Evolutionary conservation across 2,113 vertebrate species (phyloP).

Genomic region (Actinemys pallida): DNA sequence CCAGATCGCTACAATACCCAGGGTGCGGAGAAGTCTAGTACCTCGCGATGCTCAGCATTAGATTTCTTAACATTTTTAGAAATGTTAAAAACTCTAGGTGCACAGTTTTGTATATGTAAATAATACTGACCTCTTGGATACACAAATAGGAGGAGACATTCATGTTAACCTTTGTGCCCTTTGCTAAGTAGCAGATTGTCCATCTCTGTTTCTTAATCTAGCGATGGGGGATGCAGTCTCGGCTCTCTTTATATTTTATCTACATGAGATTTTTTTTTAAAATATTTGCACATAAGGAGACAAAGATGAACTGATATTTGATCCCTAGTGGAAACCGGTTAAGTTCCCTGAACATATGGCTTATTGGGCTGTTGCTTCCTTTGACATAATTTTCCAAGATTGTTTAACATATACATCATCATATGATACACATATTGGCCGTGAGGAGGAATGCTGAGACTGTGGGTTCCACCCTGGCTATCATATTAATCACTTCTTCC

Average conservation of each 20-base stretch:
- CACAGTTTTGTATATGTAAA: neutral
- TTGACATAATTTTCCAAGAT: slow-evolving; percentile 65
- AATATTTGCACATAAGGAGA: slow-evolving; percentile 61
- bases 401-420: slow-evolving; percentile 69
- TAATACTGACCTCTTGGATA: neutral
- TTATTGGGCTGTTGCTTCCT: slow-evolving; percentile 65
- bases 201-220: slow-evolving; percentile 1
- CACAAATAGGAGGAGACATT: slow-evolving; percentile 4
- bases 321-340: slow-evolving; percentile 64
- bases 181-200: neutral
- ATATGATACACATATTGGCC: slow-evolving; percentile 58
- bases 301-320: slow-evolving; percentile 74
- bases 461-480: neutral
- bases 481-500: neutral
- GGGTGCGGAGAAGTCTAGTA: slow-evolving; percentile 38
- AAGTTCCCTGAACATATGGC: slow-evolving; percentile 75
- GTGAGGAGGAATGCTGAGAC: neutral
- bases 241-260: slow-evolving; percentile 21
- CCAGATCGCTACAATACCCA: slow-evolving; percentile 59
- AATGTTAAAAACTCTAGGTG: neutral
- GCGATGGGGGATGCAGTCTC: neutral
- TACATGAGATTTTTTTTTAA: slow-evolving; percentile 32
- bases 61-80: neutral
- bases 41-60: slow-evolving; percentile 26
- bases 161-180: neutral